Base-by-base conservation (phyloP, 2,888 invertebrate species). In the Coleophora flavipennella region DNA sequence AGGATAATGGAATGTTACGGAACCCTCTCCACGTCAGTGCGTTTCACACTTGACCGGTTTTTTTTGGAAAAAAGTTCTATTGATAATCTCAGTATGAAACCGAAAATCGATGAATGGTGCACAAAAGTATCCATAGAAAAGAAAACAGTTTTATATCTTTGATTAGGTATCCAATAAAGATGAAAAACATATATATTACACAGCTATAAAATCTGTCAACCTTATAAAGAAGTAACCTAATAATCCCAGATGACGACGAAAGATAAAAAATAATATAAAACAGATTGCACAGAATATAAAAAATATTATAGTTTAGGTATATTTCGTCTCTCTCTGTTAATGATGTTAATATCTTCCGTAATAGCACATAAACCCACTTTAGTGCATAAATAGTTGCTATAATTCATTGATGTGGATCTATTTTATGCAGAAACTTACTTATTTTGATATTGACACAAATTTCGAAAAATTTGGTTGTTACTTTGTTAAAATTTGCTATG, bases 251-350 rank as follows among this genome's bases (percentile, higher is more conserved):
- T 50, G 43, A 43, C 40, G 50, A n/a, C 20, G 29, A 29, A 52
- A 52, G 62, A 61, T 75, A 78, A 78, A 77, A 79, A 73, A 67
- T 69, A 67, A 72, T 73, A 76, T 78, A 72, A 69, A 69, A 71
- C 72, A 74, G 76, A 78, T 77, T 74, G 70, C 70, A 55, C 59
- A 55, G 58, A 55, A 60, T 73, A 77, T 83, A 79, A 81, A 83
- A 79, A 74, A 81, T 77, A 70, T 6, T 6, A 20, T 3, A 20
- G 3, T 73, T 80, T 77, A n/a, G n/a, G n/a, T 78, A 81, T 73
- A 71, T 72, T 68, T 20, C 67, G 74, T 74, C 67, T 63, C 62
- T 59, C 20, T 20, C 20, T 3, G 3, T 20, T n/a, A n/a, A n/a
- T n/a, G n/a, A n/a, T n/a, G n/a, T 6, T 20, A 4, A 68, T 70